These are phyloP conservation scores for Zaprionus gabonicus DNA, from an alignment of 1,140 invertebrate species.

Conservation along the genomic window DNA sequence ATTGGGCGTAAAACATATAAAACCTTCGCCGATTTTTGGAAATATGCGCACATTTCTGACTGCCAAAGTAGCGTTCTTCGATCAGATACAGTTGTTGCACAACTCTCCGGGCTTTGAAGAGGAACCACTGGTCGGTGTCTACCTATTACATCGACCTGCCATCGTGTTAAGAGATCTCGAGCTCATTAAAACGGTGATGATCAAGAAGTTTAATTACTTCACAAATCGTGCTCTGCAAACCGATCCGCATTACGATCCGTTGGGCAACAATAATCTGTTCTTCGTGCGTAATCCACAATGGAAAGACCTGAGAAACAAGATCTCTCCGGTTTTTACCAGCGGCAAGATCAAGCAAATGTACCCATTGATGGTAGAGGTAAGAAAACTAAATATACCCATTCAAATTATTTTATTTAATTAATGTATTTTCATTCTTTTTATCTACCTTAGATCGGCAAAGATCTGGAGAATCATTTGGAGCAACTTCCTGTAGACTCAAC, in stretches of 20 bases:
- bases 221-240: constrained; percentile 59
- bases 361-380: constrained; percentile 84
- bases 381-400: background rate
- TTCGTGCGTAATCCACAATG: constrained; percentile 78
- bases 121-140: constrained; percentile 80
- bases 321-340: constrained; percentile 86
- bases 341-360: constrained; percentile 86
- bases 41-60: constrained; percentile 62
- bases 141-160: constrained; percentile 81
- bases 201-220: constrained; percentile 85
- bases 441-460: constrained; percentile 52
- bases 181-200: constrained; percentile 85
- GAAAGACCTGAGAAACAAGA: constrained; percentile 85
- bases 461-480: constrained; percentile 55
- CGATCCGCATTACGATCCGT: constrained; percentile 61
- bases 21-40: constrained; percentile 74
- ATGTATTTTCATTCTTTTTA: background rate
- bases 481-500: constrained; percentile 10
- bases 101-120: constrained; percentile 52
- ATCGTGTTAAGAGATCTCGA: constrained; percentile 85
- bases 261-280: constrained; percentile 72
- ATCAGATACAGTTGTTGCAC: constrained; percentile 52
- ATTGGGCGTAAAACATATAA: constrained; percentile 80
- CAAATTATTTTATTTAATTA: background rate
- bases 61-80: constrained; percentile 32